These are phyloP conservation scores for Tokudaia muenninki DNA, from an alignment of 2,797 vertebrate genomes.

Conservation along the genomic window DNA sequence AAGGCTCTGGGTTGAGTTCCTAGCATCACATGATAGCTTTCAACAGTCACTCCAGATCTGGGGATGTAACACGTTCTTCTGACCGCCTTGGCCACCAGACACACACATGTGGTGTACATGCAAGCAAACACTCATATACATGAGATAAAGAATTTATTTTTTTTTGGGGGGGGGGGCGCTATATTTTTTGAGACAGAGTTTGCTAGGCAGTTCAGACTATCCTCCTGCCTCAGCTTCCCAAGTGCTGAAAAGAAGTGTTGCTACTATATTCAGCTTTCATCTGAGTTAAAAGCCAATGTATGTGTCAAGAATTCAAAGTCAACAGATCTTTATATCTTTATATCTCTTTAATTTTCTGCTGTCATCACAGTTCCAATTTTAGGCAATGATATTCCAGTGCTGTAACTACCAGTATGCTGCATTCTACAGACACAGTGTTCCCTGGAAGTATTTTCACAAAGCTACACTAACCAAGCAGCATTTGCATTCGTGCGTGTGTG, in stretches of 20 bases:
- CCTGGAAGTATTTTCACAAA: constrained; percentile 25
- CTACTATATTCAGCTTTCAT: background rate
- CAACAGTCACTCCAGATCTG: background rate
- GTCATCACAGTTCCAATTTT: constrained; percentile 6
- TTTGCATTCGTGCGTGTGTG: constrained; percentile 10
- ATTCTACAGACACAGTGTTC: background rate
- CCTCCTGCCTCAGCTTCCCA: background rate
- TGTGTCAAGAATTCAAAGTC: constrained; percentile 47
- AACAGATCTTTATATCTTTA: background rate
- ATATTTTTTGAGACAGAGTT: background rate
- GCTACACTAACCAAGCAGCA: constrained; percentile 37
- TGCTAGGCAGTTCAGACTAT: background rate
- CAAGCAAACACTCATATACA: background rate
- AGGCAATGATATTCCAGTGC: constrained; percentile 26
- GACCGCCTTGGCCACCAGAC: background rate
- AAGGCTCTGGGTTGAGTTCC: background rate
- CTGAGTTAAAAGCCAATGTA: background rate
- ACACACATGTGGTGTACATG: background rate
- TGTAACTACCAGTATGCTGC: background rate
- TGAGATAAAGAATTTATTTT: background rate
- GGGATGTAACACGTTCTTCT: background rate
- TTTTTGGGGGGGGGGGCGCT: too few species aligned
- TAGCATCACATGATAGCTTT: background rate
- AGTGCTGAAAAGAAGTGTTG: background rate
- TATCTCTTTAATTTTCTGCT: constrained; percentile 33